Evolutionary conservation across 1,140 invertebrate genomes (phyloP).

Genomic region (Danaus melanippus): DNA sequence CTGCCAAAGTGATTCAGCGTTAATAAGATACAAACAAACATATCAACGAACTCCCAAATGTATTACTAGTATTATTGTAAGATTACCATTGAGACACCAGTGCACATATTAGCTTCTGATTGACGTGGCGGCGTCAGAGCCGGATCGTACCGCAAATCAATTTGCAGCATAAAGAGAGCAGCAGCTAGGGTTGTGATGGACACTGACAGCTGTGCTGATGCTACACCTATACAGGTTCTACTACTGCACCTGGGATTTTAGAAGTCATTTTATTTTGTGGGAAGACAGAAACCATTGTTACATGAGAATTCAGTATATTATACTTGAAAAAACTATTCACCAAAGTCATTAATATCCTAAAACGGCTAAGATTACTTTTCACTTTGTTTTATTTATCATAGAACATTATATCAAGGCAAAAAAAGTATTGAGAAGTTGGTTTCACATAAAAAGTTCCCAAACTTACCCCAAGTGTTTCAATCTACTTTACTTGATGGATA

Average conservation of each 20-base stretch:
- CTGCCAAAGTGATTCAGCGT: no score
- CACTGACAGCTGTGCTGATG: conserved; percentile 46
- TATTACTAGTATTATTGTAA: no score
- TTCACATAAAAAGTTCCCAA: no score
- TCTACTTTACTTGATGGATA: no score
- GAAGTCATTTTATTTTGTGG: background rate
- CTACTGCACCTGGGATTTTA: conserved; percentile 40
- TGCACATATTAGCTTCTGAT: conserved; percentile 52
- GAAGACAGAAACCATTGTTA: background rate
- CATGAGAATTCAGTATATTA: background rate
- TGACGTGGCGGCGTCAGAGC: conserved; percentile 49
- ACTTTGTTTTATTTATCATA: no score
- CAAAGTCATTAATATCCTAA: background rate
- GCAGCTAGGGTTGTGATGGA: conserved; percentile 49
- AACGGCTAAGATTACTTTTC: no score
- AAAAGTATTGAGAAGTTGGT: no score
- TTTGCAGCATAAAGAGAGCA: conserved; percentile 50
- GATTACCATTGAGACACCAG: conserved; percentile 59
- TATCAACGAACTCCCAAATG: no score
- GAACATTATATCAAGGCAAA: no score
- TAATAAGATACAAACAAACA: no score
- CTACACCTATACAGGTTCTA: conserved; percentile 55
- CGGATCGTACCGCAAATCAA: conserved; percentile 52
- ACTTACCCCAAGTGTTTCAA: no score
- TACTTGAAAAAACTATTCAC: no score